Evolutionary conservation across 2,888 invertebrate genomes (phyloP), one percentile per base, ranked within the genome.

Genomic region (Thymelicus sylvestris): DNA sequence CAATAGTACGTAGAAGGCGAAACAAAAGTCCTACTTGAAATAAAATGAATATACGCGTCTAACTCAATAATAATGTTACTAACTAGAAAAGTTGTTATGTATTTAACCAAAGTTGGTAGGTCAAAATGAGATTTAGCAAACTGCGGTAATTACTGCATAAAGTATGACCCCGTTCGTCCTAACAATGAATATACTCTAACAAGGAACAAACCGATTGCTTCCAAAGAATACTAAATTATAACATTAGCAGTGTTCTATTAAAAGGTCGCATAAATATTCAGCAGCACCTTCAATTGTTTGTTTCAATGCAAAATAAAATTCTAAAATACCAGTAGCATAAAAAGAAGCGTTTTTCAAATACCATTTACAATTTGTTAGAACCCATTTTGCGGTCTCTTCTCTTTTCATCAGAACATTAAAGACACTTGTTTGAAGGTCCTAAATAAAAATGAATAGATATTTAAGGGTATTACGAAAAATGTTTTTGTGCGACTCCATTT

Each of bases 141-240:
- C 55, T 63, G 38, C 31, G 19, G 31, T 19, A 44, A 63, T 68
- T 63, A 63, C 38, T 68, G 47, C 68, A 68, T 68, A 55, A 68
- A 68, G 31, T 63, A 68, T 68, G 68, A 68, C 47, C 61, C 55
- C 61, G 55, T 61, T 31, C 13, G 61, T 24, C 41, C 38, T 63
- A 62, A 63, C 68, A 63, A 55, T 62, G 68, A 55, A 47, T 55
- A 62, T 61, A 41, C 62, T 52, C 7, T 68, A 55, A 55, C 24
- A 63, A 68, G 68, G 50, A 67, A 67, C 67, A 60, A 67, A 67
- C 60, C 67, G 67, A 60, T 50, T 50, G 39, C 55, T 55, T 10
- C 55, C 24, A 55, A 19, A 55, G 55, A 12, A 55, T 55, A 55
- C 24, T 55, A 55, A 55, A 55, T 55, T 55, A 44, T 10, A 52